phyloP scores from a whole-genome alignment of 2,888 invertebrate genomes.

The Salpingus planirostris region DNA sequence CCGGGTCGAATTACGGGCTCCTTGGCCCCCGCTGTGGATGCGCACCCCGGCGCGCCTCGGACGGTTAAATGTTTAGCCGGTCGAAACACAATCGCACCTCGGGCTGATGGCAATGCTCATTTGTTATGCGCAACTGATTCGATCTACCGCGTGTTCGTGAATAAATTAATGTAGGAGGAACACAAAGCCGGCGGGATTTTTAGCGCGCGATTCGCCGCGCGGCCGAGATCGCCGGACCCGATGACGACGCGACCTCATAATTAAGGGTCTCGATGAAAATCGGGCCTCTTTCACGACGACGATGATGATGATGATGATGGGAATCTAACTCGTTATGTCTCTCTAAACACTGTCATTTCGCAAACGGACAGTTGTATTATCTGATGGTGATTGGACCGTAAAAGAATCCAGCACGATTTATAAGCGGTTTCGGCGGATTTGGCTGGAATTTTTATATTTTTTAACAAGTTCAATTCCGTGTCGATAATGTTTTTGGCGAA shows the following conservation, averaged over 20 bases:
- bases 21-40: slow-evolving; percentile 17
- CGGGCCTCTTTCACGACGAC: no score
- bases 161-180: slow-evolving; percentile 28
- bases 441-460: no score
- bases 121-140: slow-evolving; percentile 33
- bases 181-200: slow-evolving; percentile 9
- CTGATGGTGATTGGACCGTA: no score
- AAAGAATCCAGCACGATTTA: no score
- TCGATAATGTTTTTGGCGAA: no score
- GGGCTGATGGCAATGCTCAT: slow-evolving; percentile 28
- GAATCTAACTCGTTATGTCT: slow-evolving; percentile 16
- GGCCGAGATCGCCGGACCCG: slow-evolving; percentile 3
- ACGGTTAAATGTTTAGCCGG: slow-evolving; percentile 26
- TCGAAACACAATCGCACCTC: slow-evolving; percentile 33
- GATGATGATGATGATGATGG: no score
- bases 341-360: slow-evolving; percentile 16
- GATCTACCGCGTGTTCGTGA: slow-evolving; percentile 31
- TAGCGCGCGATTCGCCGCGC: slow-evolving; percentile 3
- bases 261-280: slow-evolving; percentile 14
- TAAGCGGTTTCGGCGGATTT: no score
- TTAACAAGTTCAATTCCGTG: no score
- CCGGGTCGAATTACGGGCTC: slow-evolving; percentile 2
- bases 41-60: slow-evolving; percentile 22
- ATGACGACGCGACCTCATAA: slow-evolving; percentile 4
- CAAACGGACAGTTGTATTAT: no score